Percentiles rank a stretch among this genome's conserved stretches.
These are phyloP conservation scores for Orestias chungarensis DNA, from an alignment of 2,797 vertebrate species.

Conservation along the genomic window DNA sequence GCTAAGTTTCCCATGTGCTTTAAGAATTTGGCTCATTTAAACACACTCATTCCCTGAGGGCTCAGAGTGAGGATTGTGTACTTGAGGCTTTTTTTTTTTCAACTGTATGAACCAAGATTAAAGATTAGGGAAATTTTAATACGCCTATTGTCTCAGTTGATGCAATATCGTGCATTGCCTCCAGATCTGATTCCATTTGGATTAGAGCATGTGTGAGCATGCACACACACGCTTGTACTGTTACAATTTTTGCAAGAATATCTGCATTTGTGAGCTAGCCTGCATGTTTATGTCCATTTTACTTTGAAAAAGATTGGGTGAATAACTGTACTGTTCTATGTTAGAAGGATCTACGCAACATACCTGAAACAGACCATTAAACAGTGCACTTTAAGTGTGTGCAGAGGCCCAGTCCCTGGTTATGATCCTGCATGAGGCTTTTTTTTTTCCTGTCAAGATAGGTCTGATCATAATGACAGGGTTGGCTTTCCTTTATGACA, in stretches of 20 bases:
- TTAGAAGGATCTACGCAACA: constrained; percentile 28
- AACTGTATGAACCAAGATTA: constrained; percentile 67
- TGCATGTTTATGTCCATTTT: constrained; percentile 15
- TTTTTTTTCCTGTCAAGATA: constrained; percentile 49
- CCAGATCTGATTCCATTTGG: constrained; percentile 38
- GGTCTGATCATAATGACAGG: constrained; percentile 72
- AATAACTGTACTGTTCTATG: constrained; percentile 50
- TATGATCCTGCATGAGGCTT: constrained; percentile 48
- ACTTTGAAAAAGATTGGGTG: constrained; percentile 23
- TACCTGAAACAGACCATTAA: constrained; percentile 57
- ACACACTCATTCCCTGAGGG: constrained; percentile 41
- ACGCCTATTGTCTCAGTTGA: constrained; percentile 59
- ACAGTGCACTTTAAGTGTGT: constrained; percentile 28
- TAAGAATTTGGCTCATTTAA: constrained; percentile 9
- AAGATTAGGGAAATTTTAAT: constrained; percentile 63
- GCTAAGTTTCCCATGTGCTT: background rate
- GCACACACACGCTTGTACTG: background rate
- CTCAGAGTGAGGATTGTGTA: constrained; percentile 41
- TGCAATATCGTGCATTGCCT: constrained; percentile 52
- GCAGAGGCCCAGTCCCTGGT: constrained; percentile 27
- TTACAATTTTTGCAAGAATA: constrained; percentile 1
- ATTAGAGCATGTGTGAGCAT: constrained; percentile 25
- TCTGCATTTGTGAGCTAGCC: constrained; percentile 16
- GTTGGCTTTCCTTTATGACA: constrained; percentile 64
- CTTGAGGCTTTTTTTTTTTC: constrained; percentile 62